phyloP scores from a whole-genome alignment of 2,797 vertebrate genomes.

The Pogonophryne albipinna region DNA sequence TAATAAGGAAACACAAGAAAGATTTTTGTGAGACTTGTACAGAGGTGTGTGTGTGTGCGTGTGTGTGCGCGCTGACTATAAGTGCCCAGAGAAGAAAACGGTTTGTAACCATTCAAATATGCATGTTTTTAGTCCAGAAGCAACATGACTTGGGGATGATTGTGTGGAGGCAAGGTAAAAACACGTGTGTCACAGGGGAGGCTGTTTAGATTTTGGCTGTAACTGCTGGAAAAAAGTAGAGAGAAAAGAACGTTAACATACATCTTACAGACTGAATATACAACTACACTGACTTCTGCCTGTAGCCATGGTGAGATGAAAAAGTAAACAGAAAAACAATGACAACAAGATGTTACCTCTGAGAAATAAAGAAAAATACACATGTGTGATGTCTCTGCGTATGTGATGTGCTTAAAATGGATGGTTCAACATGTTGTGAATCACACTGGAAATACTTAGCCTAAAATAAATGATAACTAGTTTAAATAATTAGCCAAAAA shows the following conservation, averaged over 20 bases:
- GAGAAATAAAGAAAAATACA: neutral
- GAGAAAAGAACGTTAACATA: constrained; percentile 22
- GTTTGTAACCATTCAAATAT: constrained; percentile 73
- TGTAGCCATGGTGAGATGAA: constrained; percentile 63
- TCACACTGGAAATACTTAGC: neutral
- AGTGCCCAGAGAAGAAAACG: constrained; percentile 52
- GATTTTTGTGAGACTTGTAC: constrained; percentile 15
- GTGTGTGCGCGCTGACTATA: constrained; percentile 43
- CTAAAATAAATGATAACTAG: neutral
- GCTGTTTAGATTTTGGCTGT: constrained; percentile 53
- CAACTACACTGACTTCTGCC: constrained; percentile 32
- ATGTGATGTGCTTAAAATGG: constrained; percentile 3
- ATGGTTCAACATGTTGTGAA: neutral
- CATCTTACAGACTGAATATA: constrained; percentile 39
- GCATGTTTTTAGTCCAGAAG: constrained; percentile 68
- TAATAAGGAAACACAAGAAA: neutral
- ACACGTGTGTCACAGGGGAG: constrained; percentile 58
- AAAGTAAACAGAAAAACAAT: constrained; percentile 57
- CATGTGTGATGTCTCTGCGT: neutral
- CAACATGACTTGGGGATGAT: constrained; percentile 64
- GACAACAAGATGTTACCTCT: constrained; percentile 33
- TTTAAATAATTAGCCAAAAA: neutral
- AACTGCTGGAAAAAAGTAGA: constrained; percentile 23
- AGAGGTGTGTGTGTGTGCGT: constrained; percentile 17
- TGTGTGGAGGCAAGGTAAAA: constrained; percentile 56